Percentiles rank a stretch among this genome's conserved stretches.
Conservation (phyloP, 2,113 vertebrate genomes). For the Chascanopsetta lugubris region DNA sequence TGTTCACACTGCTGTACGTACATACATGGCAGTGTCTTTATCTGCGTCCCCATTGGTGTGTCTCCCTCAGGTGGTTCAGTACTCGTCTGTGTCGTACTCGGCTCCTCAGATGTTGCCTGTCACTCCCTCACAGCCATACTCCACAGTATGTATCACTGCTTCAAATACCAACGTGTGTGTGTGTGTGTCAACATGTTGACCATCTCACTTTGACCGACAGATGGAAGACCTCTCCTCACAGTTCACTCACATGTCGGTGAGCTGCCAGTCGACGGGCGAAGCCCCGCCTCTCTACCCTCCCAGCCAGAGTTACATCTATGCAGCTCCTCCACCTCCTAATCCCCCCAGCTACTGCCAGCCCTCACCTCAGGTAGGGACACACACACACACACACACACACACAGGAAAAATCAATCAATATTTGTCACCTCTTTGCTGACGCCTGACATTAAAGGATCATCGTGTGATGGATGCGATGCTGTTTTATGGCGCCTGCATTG, state of each 20-base stretch:
- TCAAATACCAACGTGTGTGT: background rate
- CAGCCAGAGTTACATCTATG: slow-evolving; percentile 72
- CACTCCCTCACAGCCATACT: slow-evolving; percentile 87
- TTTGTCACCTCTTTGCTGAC: background rate
- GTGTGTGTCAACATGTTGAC: slow-evolving; percentile 15
- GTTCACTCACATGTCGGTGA: slow-evolving; percentile 88
- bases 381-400: background rate
- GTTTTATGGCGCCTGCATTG: slow-evolving; percentile 6
- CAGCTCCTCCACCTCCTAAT: slow-evolving; percentile 76
- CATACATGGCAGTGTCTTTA: slow-evolving; percentile 28
- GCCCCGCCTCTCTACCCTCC: slow-evolving; percentile 77
- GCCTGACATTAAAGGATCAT: background rate
- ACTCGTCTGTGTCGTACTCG: slow-evolving; percentile 88
- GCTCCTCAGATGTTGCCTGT: slow-evolving; percentile 90
- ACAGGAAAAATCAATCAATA: background rate
- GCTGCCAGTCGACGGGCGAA: slow-evolving; percentile 87
- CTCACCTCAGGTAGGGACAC: slow-evolving; percentile 84
- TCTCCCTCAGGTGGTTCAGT: slow-evolving; percentile 82
- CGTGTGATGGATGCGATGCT: background rate
- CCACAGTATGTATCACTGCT: slow-evolving; percentile 81
- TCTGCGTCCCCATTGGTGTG: slow-evolving; percentile 50
- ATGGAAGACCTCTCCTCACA: slow-evolving; percentile 89
- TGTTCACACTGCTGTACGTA: background rate
- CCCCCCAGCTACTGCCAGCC: slow-evolving; percentile 83
- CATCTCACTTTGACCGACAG: slow-evolving; percentile 40